A percentile compares a stretch with the other conserved stretches of the same genome.
phyloP scores from a whole-genome alignment of 2,797 vertebrate species.

The Apodemus agrarius region DNA sequence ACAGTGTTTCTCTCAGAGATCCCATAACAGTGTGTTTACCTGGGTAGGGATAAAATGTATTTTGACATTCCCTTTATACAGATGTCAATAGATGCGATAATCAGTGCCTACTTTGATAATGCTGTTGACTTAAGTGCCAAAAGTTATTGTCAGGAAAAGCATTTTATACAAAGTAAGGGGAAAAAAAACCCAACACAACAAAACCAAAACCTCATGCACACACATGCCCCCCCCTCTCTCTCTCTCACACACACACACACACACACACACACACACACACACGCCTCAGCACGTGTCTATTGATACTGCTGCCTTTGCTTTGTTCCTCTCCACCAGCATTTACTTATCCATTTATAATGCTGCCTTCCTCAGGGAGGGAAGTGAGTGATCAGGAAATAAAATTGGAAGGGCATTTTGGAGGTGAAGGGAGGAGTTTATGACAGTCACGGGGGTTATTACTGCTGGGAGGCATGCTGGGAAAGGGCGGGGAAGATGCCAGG shows the following conservation, averaged over 20 bases:
- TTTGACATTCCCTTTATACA: conserved; percentile 19
- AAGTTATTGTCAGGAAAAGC: conserved; percentile 25
- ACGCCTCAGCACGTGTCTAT: not conserved
- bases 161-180: not conserved
- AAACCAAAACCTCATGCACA: not conserved
- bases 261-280: not conserved
- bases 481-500: not conserved
- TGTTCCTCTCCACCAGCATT: not conserved
- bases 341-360: not conserved
- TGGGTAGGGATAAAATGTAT: not conserved
- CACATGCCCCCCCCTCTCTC: too few species aligned
- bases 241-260: too few species aligned
- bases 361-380: conserved; percentile 5
- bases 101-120: conserved; percentile 2
- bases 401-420: not conserved
- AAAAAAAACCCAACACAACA: not conserved
- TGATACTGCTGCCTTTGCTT: not conserved
- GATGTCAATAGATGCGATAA: conserved; percentile 27
- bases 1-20: conserved; percentile 52
- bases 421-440: not conserved
- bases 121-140: not conserved
- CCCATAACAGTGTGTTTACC: conserved; percentile 54
- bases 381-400: conserved; percentile 11
- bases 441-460: not conserved
- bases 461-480: not conserved